A percentile compares a stretch with the other conserved stretches of the same genome.
Evolutionary conservation across 2,888 invertebrate species (phyloP).

Genomic region (Ypsolopha sequella): DNA sequence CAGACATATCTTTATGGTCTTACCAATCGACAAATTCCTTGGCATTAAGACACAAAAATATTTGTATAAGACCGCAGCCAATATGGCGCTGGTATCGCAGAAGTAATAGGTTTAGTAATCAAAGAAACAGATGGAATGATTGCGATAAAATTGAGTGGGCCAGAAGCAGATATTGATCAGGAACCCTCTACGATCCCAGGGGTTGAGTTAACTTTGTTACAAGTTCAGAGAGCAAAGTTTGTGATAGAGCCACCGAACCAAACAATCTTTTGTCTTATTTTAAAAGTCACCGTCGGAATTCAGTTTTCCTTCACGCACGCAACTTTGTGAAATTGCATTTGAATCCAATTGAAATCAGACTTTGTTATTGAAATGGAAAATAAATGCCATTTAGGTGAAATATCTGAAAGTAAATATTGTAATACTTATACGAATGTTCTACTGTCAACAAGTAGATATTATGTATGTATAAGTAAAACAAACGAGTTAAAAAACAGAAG

Average conservation of each 20-base stretch:
- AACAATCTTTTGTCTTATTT: slow-evolving; percentile 28
- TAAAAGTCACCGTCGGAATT: too few species aligned
- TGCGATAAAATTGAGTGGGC: slow-evolving; percentile 17
- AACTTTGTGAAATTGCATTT: too few species aligned
- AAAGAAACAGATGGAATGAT: neutral
- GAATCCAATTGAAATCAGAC: too few species aligned
- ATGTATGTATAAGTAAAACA: too few species aligned
- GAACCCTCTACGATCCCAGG: slow-evolving; percentile 27
- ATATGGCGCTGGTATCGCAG: neutral
- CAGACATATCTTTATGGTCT: neutral
- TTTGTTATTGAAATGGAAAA: too few species aligned
- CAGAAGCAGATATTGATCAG: slow-evolving; percentile 46
- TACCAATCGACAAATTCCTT: neutral
- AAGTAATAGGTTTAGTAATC: neutral
- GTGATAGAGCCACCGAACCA: slow-evolving; percentile 18
- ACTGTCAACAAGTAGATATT: too few species aligned
- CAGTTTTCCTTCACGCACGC: too few species aligned
- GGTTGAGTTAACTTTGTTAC: slow-evolving; percentile 57
- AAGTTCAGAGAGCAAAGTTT: slow-evolving; percentile 62
- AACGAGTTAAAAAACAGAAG: too few species aligned
- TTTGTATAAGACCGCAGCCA: neutral
- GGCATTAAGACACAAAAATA: neutral
- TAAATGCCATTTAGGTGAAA: too few species aligned
- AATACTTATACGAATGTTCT: too few species aligned
- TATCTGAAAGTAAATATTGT: too few species aligned